Evolutionary conservation across 2,113 vertebrate species (phyloP).

Genomic region (Notarius lentiginosus): DNA sequence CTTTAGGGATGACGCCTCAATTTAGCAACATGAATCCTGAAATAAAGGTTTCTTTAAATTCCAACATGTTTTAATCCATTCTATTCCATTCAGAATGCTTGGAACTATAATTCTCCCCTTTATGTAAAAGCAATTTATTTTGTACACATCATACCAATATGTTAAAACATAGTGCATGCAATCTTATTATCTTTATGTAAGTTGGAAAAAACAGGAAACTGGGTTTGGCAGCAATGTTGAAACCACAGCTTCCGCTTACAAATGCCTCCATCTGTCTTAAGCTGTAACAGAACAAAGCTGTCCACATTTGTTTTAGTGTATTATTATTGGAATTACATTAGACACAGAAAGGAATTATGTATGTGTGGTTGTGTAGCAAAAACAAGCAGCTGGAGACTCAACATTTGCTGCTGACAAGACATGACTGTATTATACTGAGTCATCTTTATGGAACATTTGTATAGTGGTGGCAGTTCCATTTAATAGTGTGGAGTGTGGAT

Average conservation of each 20-base stretch:
- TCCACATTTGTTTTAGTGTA: background rate
- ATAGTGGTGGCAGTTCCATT: background rate
- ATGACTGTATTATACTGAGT: constrained; percentile 12
- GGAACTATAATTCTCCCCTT: background rate
- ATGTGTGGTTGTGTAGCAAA: background rate
- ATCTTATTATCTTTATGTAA: background rate
- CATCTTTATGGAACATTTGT: constrained; percentile 21
- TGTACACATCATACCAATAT: background rate
- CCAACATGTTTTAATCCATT: background rate
- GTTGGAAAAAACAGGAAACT: constrained; percentile 14
- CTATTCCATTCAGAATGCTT: background rate
- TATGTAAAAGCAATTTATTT: background rate
- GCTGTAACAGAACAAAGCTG: background rate
- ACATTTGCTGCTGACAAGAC: background rate
- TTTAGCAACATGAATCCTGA: background rate
- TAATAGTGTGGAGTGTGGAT: constrained; percentile 27
- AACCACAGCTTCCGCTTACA: constrained; percentile 36
- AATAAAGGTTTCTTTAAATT: background rate
- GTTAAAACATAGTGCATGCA: background rate
- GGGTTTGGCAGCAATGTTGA: constrained; percentile 10
- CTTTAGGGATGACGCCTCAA: background rate
- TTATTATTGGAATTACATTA: background rate
- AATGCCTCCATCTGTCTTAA: background rate
- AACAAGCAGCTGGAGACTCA: background rate
- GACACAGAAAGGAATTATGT: background rate